Percentiles rank a stretch among this genome's conserved stretches.
phyloP scores from a whole-genome alignment of 1,140 invertebrate genomes.

The Mactra quadrangularis region DNA sequence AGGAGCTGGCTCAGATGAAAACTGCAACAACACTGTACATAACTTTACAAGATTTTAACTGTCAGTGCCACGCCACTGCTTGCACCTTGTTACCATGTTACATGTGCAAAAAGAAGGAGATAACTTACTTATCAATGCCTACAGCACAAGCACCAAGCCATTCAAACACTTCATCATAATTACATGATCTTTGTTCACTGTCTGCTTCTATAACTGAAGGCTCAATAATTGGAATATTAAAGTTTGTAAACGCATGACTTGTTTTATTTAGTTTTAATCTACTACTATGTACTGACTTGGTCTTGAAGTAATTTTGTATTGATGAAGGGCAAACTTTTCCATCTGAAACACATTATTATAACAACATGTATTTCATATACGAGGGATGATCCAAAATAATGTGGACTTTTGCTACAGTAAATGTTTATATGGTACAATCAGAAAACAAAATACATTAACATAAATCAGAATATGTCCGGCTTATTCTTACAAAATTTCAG shows the following conservation, averaged over 20 bases:
- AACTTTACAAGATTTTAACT: no score
- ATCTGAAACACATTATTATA: slow-evolving; percentile 60
- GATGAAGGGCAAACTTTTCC: slow-evolving; percentile 68
- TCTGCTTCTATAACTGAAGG: slow-evolving; percentile 21
- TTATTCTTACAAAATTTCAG: no score
- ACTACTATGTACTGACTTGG: slow-evolving; percentile 55
- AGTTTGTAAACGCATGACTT: slow-evolving; percentile 57
- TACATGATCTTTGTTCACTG: slow-evolving; percentile 34
- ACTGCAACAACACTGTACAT: no score
- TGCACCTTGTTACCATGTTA: no score
- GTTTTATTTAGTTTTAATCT: slow-evolving; percentile 36
- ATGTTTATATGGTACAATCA: no score
- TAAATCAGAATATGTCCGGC: no score
- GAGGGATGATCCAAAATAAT: no score
- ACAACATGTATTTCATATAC: not conserved
- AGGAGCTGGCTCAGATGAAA: no score
- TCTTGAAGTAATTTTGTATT: slow-evolving; percentile 69
- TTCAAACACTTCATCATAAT: slow-evolving; percentile 69
- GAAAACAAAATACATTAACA: no score
- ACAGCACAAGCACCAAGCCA: slow-evolving; percentile 75
- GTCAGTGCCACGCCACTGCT: no score
- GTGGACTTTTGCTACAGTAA: not conserved
- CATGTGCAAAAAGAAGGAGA: no score
- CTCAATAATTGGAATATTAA: slow-evolving; percentile 63
- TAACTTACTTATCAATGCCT: slow-evolving; percentile 66